Evolutionary conservation across 2,113 vertebrate genomes (phyloP), one percentile per base, ranked within the genome.

Genomic region (human): DNA sequence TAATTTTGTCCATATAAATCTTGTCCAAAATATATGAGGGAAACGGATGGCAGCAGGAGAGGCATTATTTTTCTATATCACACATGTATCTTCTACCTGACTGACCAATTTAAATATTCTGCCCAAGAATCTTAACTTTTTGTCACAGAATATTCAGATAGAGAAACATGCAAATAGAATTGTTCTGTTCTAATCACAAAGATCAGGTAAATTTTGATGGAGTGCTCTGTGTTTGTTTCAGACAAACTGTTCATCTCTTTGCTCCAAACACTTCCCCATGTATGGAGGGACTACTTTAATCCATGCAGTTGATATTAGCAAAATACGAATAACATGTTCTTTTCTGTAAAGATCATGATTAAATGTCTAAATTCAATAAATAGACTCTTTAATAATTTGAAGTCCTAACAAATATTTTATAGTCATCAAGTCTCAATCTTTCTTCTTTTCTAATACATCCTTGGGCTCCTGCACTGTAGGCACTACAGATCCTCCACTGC

Each of bases 391-490:
- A 92, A 38, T 93, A 95, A 98, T 96, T 91, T 97, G 97, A 98
- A 98, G 97, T 94, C 90, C 96, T 97, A 98, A 72, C 88, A 89
- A 98, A 95, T 94, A 95, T 23, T 91, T 84, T 82, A 48, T 38
- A 22, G 59, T 82, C 80, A 81, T 55, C 1, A 94, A 84, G 72
- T 45, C 23, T 98, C 98, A 99, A 93, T 99, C 98, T 73, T 96
- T 99, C 98, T 99, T 99, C 98, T 99, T 99, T 96, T 99, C 99
- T 82, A 98, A 38, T 75, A 98, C 55, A 76, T 98, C 98, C 85
- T 99, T 99, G 96, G 99, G 98, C 89, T 98, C 98, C n/a, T 98
- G 97, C 35, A 97, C 96, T 35, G 97, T 94, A 18, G 98, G 95
- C 82, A 93, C 96, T 45, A 52, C 80, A 5, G 96, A 92, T 9